phyloP scores from a whole-genome alignment of 2,888 invertebrate genomes.

The Molorchus minor region DNA sequence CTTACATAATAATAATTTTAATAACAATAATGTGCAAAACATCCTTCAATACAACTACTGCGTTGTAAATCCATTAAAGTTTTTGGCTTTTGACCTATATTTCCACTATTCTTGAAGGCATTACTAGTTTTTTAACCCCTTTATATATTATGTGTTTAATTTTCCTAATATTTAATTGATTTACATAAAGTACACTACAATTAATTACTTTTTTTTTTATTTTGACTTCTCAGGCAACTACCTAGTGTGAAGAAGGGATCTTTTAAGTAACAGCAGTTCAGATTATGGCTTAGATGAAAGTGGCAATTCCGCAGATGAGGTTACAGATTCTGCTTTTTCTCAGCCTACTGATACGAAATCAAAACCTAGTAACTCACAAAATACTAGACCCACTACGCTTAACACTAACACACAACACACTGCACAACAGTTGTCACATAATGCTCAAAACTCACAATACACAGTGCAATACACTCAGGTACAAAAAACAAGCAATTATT shows the following conservation, averaged over 20 bases:
- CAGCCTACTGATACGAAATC: constrained; percentile 33
- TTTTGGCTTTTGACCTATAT: too few relatives aligned
- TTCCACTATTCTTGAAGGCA: too few relatives aligned
- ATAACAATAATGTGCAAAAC: too few relatives aligned
- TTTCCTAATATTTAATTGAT: not conserved
- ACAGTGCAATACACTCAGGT: constrained; percentile 55
- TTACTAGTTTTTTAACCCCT: too few relatives aligned
- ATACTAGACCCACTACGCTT: constrained; percentile 45
- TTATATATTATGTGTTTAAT: not conserved
- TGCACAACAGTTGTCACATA: constrained; percentile 44
- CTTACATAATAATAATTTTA: too few relatives aligned
- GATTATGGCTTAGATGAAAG: constrained; percentile 83
- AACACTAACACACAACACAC: constrained; percentile 45
- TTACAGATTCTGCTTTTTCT: constrained; percentile 67
- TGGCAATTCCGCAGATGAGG: constrained; percentile 70
- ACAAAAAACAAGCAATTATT: constrained; percentile 46
- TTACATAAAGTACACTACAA: not conserved
- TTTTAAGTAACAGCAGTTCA: constrained; percentile 68
- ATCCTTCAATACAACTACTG: too few relatives aligned
- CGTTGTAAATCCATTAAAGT: too few relatives aligned
- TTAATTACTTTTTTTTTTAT: not conserved
- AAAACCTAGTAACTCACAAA: constrained; percentile 33
- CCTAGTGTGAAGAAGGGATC: constrained; percentile 68
- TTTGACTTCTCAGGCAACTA: constrained; percentile 65
- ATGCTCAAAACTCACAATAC: constrained; percentile 51